Evolutionary conservation across 2,113 vertebrate genomes (phyloP), one percentile per base, ranked within the genome.

Genomic region (Anser brachyrhynchus): DNA sequence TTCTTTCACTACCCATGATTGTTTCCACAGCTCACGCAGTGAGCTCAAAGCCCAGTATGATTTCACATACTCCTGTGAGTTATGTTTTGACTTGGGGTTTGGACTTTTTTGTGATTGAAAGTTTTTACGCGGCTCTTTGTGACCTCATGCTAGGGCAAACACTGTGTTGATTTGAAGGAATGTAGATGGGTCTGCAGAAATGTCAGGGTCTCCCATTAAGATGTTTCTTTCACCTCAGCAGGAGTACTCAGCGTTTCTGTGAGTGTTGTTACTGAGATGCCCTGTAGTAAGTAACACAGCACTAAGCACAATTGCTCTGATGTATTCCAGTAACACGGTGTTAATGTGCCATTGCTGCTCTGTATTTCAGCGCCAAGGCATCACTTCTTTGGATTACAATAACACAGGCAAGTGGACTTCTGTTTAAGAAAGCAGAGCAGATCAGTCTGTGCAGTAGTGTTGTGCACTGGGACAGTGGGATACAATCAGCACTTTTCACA

Each of bases 201-300:
- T 49, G 73, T 92, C 96, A 92, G 89, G 80, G 80, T 87, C 80
- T 94, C 76, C 95, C 95, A 91, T 96, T 96, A 93, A 95, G 93
- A 91, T n/a, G 73, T 94, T 88, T 93, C 93, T 92, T 90, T 92
- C 95, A 82, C 95, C 93, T 96, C 95, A 39, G 93, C 92, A 92
- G 83, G 88, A 89, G 93, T 23, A 90, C 52, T 67, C 57, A 54
- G 89, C 70, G 10, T 86, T 70, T 7, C 92, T 58, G 85, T 5
- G 82, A 72, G 72, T 14, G 91, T 2, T 76, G 82, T 88, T 93
- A 18, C 78, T 20, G 82, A 73, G 37, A 39, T 90, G 93, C 85
- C 85, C 95, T 41, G 69, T 46, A 52, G 93, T 39, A 67, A 95
- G 89, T n/a, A 89, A 72, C 8, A 9, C 57, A 74, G 95, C 82